Evolutionary conservation across 53 echinoderm and acorn worm genomes (phyloP).

Genomic region (Mesocentrotus franciscanus): DNA sequence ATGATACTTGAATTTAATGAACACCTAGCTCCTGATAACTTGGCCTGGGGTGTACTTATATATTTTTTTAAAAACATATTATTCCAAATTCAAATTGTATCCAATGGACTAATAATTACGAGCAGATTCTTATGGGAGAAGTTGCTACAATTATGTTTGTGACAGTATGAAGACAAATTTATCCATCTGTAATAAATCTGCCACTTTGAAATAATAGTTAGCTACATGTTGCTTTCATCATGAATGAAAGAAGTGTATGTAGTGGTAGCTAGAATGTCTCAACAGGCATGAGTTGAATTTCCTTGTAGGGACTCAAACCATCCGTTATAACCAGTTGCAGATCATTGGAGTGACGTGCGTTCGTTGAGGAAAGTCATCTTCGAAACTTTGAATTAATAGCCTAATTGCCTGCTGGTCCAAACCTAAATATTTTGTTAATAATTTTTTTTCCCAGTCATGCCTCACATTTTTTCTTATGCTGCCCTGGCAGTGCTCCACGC

Average conservation of each 20-base stretch:
- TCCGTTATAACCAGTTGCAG: neutral
- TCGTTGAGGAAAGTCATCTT: neutral
- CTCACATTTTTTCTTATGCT: neutral
- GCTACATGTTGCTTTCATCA: neutral
- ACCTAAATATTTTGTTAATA: constrained; percentile 58
- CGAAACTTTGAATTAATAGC: constrained; percentile 40
- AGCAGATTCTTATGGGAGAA: neutral
- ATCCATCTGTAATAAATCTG: neutral
- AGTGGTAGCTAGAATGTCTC: neutral
- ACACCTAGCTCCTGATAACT: too few species aligned
- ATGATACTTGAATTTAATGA: too few species aligned
- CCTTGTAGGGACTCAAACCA: neutral
- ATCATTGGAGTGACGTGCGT: neutral
- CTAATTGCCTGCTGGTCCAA: constrained; percentile 38
- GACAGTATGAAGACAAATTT: too few species aligned
- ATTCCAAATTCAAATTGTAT: too few species aligned
- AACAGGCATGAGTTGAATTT: neutral
- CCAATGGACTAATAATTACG: neutral
- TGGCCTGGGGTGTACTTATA: too few species aligned
- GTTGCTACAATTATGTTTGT: too few species aligned
- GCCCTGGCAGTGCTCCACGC: constrained; percentile 25
- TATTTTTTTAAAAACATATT: too few species aligned
- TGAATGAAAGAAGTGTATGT: neutral
- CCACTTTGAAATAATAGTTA: neutral
- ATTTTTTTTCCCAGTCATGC: constrained; percentile 27